Evolutionary conservation across 2,797 vertebrate species (phyloP).

Genomic region (Synaphobranchus kaupii): DNA sequence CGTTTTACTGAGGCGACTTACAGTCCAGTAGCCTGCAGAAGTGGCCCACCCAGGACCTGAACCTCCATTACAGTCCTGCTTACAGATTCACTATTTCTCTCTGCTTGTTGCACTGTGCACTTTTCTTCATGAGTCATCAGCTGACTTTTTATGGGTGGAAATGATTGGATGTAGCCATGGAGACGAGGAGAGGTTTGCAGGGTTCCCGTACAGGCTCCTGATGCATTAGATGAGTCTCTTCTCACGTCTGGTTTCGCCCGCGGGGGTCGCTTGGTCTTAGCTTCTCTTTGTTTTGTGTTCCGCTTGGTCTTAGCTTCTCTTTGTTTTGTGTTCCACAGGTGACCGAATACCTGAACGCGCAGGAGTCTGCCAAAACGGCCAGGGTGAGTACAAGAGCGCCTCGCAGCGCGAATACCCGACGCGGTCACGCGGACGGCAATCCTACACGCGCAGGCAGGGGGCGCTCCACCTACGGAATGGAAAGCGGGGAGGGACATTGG

Average conservation of each 20-base stretch:
- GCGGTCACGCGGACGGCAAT: too few species aligned
- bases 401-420: neutral
- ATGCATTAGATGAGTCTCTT: too few species aligned
- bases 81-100: too few species aligned
- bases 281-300: neutral
- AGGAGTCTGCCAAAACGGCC: slow-evolving; percentile 31
- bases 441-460: neutral
- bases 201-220: too few species aligned
- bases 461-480: neutral
- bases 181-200: too few species aligned
- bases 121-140: neutral
- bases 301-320: neutral
- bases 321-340: slow-evolving; percentile 15
- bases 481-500: neutral
- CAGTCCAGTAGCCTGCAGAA: too few species aligned
- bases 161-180: too few species aligned
- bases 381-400: slow-evolving; percentile 9
- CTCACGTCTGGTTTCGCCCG: neutral
- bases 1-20: neutral
- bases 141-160: neutral
- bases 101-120: too few species aligned
- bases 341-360: slow-evolving; percentile 29
- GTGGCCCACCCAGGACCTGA: too few species aligned
- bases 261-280: neutral
- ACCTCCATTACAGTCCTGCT: too few species aligned